phyloP scores from a whole-genome alignment of 2,113 vertebrate genomes.

The Sorex fumeus region DNA sequence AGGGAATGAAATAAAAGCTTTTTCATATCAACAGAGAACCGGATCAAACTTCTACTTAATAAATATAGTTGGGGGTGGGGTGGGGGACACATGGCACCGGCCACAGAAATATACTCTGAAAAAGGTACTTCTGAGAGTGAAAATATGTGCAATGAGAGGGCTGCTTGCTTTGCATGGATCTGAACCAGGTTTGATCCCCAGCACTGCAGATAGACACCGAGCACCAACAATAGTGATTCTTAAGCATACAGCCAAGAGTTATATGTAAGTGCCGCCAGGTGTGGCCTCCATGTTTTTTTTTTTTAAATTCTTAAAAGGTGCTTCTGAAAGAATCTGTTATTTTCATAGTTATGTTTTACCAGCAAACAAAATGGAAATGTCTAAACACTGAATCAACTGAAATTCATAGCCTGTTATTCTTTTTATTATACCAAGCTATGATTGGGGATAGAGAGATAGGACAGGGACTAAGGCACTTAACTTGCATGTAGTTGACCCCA shows the following conservation, averaged over 20 bases:
- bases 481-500: too few relatives aligned
- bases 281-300: too few relatives aligned
- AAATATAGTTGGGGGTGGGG: not conserved
- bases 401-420: conserved; percentile 37
- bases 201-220: too few relatives aligned
- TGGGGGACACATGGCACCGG: too few relatives aligned
- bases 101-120: not conserved
- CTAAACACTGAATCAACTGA: conserved; percentile 9
- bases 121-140: not conserved
- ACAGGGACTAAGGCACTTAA: too few relatives aligned
- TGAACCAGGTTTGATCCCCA: not conserved
- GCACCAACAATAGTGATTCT: too few relatives aligned
- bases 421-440: not conserved
- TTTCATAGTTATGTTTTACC: not conserved
- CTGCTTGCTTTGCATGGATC: not conserved
- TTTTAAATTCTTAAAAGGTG: too few relatives aligned
- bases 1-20: not conserved
- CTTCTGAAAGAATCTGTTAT: too few relatives aligned
- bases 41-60: not conserved
- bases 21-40: not conserved
- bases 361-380: not conserved
- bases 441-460: not conserved
- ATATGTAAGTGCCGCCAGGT: too few relatives aligned
- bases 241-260: too few relatives aligned
- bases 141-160: not conserved